Conservation (phyloP, 2,113 vertebrate species). For the Clarias gariepinus region DNA sequence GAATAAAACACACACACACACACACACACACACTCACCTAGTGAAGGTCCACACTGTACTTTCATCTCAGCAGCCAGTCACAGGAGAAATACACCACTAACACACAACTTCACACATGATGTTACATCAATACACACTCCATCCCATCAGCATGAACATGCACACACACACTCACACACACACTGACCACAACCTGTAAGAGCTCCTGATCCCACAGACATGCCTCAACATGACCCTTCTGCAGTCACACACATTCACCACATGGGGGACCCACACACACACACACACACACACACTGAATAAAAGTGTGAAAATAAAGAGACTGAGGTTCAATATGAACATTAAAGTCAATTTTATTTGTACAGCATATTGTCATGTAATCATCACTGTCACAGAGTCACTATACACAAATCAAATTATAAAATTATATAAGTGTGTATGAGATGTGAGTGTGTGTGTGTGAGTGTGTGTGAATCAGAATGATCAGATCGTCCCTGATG, state of each 20-base stretch:
- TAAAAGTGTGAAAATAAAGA: too few relatives aligned
- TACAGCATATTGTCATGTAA: too few relatives aligned
- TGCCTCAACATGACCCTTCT: neutral
- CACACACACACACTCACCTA: too few relatives aligned
- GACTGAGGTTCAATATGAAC: too few relatives aligned
- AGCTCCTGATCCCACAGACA: neutral
- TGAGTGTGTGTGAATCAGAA: too few relatives aligned
- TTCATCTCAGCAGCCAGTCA: neutral
- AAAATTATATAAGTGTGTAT: too few relatives aligned
- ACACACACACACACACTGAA: neutral
- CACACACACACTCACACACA: too few relatives aligned
- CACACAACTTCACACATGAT: neutral
- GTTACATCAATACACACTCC: neutral
- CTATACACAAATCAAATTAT: too few relatives aligned
- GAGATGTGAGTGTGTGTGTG: too few relatives aligned
- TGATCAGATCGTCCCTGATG: too few relatives aligned
- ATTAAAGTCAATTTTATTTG: too few relatives aligned
- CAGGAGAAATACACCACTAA: neutral
- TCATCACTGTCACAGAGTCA: too few relatives aligned
- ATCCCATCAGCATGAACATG: neutral
- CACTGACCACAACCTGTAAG: neutral
- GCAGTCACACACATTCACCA: constrained; percentile 1
- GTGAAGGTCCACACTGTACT: neutral
- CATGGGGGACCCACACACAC: neutral
- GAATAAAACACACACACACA: neutral